Conservation (phyloP, 2,888 invertebrate genomes). For the Agrochola macilenta region DNA sequence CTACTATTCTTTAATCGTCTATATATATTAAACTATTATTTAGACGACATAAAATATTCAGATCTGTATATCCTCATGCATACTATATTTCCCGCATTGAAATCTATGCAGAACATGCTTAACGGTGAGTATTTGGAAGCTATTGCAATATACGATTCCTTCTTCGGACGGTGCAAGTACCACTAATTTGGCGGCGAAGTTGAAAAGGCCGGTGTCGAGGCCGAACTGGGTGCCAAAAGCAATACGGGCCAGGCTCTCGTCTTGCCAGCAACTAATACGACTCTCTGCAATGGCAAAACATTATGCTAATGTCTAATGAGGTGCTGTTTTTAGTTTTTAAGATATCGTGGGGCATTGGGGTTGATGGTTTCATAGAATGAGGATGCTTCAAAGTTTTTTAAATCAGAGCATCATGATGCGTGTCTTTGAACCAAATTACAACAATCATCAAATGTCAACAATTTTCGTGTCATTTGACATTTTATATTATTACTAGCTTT, state of each 20-base stretch:
- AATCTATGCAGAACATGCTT: slow-evolving; percentile 34
- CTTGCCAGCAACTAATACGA: slow-evolving; percentile 72
- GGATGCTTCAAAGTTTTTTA: not conserved
- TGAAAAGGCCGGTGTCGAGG: slow-evolving; percentile 71
- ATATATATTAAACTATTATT: not conserved
- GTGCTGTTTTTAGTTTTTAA: slow-evolving; percentile 25
- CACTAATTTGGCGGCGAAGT: slow-evolving; percentile 79
- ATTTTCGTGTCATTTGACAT: no score
- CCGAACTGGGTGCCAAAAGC: slow-evolving; percentile 80
- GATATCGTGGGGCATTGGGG: slow-evolving; percentile 4
- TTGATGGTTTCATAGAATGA: slow-evolving; percentile 5
- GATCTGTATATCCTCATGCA: not conserved
- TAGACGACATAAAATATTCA: not conserved
- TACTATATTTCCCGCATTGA: slow-evolving; percentile 11
- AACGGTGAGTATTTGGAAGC: slow-evolving; percentile 68
- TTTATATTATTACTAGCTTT: no score
- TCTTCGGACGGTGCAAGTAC: slow-evolving; percentile 72
- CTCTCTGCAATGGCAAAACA: slow-evolving; percentile 77
- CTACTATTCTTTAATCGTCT: not conserved
- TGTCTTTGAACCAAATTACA: no score
- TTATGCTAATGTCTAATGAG: slow-evolving; percentile 78
- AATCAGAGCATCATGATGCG: no score
- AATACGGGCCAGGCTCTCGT: slow-evolving; percentile 74
- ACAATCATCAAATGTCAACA: no score
- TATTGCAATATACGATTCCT: slow-evolving; percentile 69